A percentile compares a stretch with the other conserved stretches of the same genome.
Conservation (phyloP, 1,140 invertebrate species). For the Elymnias hypermnestra region DNA sequence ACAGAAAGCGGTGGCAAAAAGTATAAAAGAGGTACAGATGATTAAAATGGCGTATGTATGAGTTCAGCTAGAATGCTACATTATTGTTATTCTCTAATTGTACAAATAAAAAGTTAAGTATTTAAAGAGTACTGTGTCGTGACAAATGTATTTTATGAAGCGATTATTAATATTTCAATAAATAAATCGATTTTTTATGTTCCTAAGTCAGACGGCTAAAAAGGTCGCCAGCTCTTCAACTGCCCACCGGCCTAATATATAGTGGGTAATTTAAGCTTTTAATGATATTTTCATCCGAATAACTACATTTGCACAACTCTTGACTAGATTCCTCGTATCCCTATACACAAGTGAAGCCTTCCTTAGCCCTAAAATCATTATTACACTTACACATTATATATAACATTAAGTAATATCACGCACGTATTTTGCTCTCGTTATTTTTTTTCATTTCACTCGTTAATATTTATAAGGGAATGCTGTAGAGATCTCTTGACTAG, state of each 20-base stretch:
- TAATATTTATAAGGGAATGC: slow-evolving; percentile 33
- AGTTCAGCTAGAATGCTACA: no score
- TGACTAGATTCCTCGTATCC: slow-evolving; percentile 46
- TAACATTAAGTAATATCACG: slow-evolving; percentile 66
- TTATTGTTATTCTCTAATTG: no score
- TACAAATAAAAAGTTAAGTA: no score
- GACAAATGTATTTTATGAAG: no score
- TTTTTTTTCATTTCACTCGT: slow-evolving; percentile 15
- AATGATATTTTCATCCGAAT: slow-evolving; percentile 31
- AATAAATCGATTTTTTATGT: no score
- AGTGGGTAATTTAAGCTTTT: slow-evolving; percentile 32
- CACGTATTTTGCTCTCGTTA: slow-evolving; percentile 36
- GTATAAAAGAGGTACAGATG: no score
- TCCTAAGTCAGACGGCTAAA: not conserved
- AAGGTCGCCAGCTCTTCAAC: not conserved
- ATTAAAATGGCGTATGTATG: no score
- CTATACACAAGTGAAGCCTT: slow-evolving; percentile 43
- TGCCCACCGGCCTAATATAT: slow-evolving; percentile 23
- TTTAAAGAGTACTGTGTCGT: no score
- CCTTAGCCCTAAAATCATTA: slow-evolving; percentile 34
- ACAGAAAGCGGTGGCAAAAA: no score
- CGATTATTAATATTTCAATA: no score
- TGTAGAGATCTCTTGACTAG: slow-evolving; percentile 52
- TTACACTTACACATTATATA: slow-evolving; percentile 37
- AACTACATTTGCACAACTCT: slow-evolving; percentile 52